Percentiles rank a stretch among this genome's conserved stretches.
phyloP scores from a whole-genome alignment of 2,797 vertebrate species.

The Eleutherodactylus coqui region DNA sequence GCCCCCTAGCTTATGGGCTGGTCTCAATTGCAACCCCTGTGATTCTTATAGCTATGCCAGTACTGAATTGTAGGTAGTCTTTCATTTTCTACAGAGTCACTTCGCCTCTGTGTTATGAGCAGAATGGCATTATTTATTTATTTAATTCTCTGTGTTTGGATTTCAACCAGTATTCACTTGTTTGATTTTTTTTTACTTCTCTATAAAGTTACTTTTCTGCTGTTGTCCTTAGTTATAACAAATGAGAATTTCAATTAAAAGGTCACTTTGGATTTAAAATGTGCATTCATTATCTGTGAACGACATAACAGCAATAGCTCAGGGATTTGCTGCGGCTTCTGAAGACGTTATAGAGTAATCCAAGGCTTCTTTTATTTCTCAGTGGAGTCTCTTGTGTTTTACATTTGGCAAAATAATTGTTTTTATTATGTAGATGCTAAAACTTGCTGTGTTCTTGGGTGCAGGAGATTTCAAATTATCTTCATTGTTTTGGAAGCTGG shows the following conservation, averaged over 20 bases:
- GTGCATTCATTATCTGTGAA: slow-evolving; percentile 55
- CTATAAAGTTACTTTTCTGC: not conserved
- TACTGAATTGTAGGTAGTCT: not conserved
- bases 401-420: slow-evolving; percentile 50
- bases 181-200: not conserved
- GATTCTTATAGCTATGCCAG: too few species aligned
- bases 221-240: slow-evolving; percentile 27
- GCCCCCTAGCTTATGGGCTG: too few species aligned
- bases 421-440: slow-evolving; percentile 49
- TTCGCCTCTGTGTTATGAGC: slow-evolving; percentile 7
- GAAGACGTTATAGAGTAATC: slow-evolving; percentile 54
- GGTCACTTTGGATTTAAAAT: slow-evolving; percentile 54
- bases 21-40: too few species aligned
- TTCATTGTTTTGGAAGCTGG: slow-evolving; percentile 24
- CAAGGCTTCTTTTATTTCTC: slow-evolving; percentile 56
- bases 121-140: slow-evolving; percentile 3
- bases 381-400: slow-evolving; percentile 52
- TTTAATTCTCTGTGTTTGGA: not conserved
- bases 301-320: slow-evolving; percentile 51
- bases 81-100: not conserved
- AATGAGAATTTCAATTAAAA: slow-evolving; percentile 56
- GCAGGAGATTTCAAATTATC: slow-evolving; percentile 30
- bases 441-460: not conserved
- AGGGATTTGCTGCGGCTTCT: slow-evolving; percentile 52
- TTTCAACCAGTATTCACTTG: not conserved